Evolutionary conservation across 1,140 invertebrate genomes (phyloP), one percentile per base, ranked within the genome.

Genomic region (Scaptomyza hsui): DNA sequence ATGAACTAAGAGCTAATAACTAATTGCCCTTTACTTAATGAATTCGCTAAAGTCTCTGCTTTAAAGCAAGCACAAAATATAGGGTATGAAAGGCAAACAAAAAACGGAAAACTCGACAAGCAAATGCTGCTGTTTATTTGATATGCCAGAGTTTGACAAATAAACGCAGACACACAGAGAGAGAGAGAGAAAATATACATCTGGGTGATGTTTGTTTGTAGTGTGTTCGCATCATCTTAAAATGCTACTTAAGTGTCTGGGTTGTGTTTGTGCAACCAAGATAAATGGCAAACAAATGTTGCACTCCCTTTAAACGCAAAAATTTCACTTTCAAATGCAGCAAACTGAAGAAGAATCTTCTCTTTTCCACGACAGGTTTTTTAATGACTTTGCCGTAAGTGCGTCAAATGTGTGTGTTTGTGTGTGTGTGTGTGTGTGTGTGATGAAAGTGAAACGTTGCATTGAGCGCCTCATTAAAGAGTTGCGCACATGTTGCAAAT

Each of bases 251-350:
- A 49, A 52, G 48, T 45, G 49, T 45, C 16, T 52, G n/a, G 19
- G 29, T 2, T 32, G 2, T 37, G 32, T 3, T 37, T n/a, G 47
- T n/a, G 47, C 37, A 6, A 26, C 21, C 45, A 60, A 62, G 44
- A 51, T 26, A 62, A 55, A 69, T 56, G 45, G 45, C 59, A 70
- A 74, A 44, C 71, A 70, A 45, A 49, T 70, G 59, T 70, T 32
- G n/a, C 49, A 35, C 18, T 44, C 57, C n/a, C n/a, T n/a, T n/a
- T 61, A 56, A 74, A 71, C 9, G 44, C 59, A 19, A 71, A 19
- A 71, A 65, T 75, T 72, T 75, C 68, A 72, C 72, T 75, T 75
- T 75, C 72, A 75, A 72, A 56, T 55, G 45, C 52, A 26, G 32
- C 32, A 55, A 55, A 35, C 29, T 26, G 52, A 19, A 24, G 24